These are phyloP conservation scores for Neostethus bicornis DNA, from an alignment of 2,797 vertebrate genomes.

Conservation along the genomic window DNA sequence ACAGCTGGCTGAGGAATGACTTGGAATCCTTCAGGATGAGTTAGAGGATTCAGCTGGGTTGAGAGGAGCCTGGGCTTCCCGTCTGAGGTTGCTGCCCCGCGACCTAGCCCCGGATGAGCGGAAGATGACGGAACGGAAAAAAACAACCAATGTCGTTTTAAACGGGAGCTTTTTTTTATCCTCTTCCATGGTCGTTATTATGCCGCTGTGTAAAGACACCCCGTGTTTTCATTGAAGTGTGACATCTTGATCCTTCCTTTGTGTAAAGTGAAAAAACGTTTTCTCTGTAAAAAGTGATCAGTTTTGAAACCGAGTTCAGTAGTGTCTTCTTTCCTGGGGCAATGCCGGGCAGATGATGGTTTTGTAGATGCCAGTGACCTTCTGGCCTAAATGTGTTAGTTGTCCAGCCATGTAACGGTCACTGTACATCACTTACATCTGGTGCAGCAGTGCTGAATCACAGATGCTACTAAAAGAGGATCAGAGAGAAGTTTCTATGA, in stretches of 20 bases:
- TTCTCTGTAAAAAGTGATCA: background rate
- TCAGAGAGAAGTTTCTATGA: slow-evolving; percentile 27
- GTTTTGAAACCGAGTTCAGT: slow-evolving; percentile 21
- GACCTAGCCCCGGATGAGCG: too few species aligned
- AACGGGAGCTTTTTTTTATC: too few species aligned
- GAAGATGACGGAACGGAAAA: too few species aligned
- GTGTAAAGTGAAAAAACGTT: background rate
- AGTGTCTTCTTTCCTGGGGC: slow-evolving; percentile 35
- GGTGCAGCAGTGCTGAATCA: slow-evolving; percentile 24
- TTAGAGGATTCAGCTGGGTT: too few species aligned
- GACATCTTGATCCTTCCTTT: background rate
- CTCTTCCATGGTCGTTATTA: too few species aligned
- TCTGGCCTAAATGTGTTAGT: slow-evolving; percentile 54
- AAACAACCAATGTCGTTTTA: too few species aligned
- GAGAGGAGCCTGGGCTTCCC: too few species aligned
- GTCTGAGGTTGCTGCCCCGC: too few species aligned
- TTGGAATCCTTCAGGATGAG: too few species aligned
- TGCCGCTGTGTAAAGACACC: too few species aligned
- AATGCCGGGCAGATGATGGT: slow-evolving; percentile 42
- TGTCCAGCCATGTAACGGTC: slow-evolving; percentile 67
- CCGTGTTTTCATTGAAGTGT: too few species aligned
- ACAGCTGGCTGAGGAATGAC: too few species aligned
- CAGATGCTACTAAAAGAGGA: slow-evolving; percentile 14
- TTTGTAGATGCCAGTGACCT: slow-evolving; percentile 49
- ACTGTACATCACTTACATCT: slow-evolving; percentile 52